Conservation (phyloP, 1,140 invertebrate species). For the Drosophila ambigua region DNA sequence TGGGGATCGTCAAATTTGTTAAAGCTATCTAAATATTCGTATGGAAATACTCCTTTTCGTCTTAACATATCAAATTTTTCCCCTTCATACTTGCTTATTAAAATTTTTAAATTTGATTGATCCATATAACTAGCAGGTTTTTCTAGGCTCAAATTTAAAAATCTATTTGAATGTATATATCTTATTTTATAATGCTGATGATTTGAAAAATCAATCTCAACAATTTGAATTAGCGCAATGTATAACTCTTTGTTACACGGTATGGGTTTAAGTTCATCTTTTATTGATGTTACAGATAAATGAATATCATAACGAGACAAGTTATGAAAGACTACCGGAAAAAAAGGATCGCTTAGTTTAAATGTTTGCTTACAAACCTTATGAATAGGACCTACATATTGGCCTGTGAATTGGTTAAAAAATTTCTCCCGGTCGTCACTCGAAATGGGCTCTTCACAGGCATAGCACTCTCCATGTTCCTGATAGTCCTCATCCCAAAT, state of each 20-base stretch:
- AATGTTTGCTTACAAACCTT: background rate
- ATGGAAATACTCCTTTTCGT: background rate
- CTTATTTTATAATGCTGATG: slow-evolving; percentile 1
- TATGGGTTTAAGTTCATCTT: background rate
- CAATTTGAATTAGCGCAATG: background rate
- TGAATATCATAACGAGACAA: background rate
- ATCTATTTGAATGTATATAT: slow-evolving; percentile 2
- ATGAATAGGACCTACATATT: background rate
- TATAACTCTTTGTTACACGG: background rate
- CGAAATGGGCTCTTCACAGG: background rate
- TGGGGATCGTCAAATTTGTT: background rate
- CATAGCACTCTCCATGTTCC: background rate
- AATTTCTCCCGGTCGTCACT: background rate
- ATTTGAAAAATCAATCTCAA: background rate
- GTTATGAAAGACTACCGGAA: slow-evolving; percentile 19
- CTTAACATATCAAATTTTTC: background rate
- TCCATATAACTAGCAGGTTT: background rate
- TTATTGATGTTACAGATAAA: slow-evolving; percentile 5
- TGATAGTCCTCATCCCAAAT: background rate
- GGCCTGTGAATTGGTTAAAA: slow-evolving; percentile 6
- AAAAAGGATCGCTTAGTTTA: background rate
- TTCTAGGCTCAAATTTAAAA: background rate
- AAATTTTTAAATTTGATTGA: background rate
- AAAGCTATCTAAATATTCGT: slow-evolving; percentile 2
- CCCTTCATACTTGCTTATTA: background rate